A percentile compares a stretch with the other conserved stretches of the same genome.
phyloP scores from a whole-genome alignment of 2,113 vertebrate genomes.

The Camarhynchus parvulus region DNA sequence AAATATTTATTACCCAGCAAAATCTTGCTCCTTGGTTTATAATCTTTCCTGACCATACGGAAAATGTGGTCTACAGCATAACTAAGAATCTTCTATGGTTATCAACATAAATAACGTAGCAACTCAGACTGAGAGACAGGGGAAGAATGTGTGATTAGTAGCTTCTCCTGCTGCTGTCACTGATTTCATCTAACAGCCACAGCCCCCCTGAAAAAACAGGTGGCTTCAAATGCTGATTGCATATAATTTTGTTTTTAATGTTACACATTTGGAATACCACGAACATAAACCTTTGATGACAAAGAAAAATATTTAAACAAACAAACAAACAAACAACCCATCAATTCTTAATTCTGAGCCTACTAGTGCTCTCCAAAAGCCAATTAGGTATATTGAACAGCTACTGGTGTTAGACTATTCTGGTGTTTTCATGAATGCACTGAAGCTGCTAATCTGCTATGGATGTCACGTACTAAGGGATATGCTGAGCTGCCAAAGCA shows the following conservation, averaged over 20 bases:
- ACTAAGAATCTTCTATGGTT: background rate
- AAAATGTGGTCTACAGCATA: background rate
- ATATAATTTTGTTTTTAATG: background rate
- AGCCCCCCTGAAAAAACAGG: background rate
- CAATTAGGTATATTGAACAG: background rate
- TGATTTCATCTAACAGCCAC: background rate
- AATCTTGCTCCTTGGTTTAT: background rate
- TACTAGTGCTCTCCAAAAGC: background rate
- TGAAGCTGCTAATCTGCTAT: background rate
- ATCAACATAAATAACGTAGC: background rate
- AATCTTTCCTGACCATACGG: background rate
- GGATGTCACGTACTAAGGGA: background rate
- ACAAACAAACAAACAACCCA: background rate
- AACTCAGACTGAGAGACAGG: background rate
- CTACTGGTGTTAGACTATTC: background rate
- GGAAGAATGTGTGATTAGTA: background rate
- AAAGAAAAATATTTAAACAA: conserved; percentile 12
- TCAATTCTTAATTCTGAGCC: background rate
- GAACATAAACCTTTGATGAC: background rate
- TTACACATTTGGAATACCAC: background rate
- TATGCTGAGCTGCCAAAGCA: background rate
- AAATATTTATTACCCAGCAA: background rate
- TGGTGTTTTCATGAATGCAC: background rate
- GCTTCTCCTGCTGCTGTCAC: background rate
- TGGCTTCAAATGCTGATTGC: background rate